Base-by-base conservation (phyloP, 2,888 invertebrate species). In the Xestia sexstrigata region DNA sequence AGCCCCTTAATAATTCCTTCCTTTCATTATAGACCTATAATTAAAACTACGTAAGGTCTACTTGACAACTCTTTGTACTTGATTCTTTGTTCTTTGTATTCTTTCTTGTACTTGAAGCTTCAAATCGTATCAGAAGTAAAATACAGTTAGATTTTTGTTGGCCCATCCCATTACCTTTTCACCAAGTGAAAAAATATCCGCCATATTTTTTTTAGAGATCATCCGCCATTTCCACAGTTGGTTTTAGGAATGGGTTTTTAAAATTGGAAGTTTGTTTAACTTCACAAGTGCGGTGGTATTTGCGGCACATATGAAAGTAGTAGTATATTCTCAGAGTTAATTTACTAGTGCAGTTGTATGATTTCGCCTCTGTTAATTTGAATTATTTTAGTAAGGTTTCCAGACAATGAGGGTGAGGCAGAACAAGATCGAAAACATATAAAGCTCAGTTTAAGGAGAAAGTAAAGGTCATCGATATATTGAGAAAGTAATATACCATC, bases 131-230 rank as follows among this genome's bases (percentile, higher is more conserved):
- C 13, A 20, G 20, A 26, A 23, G 11, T 17, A 49, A 35, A 20
- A 49, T 26, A 52, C 11, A 8, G 23, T 17, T 39, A 15, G 15
- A 72, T 42, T 39, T 39, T 20, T 9, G 20, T 20, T 23, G 2
- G 26, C 11, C 20, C 23, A 30, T 42, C 3, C 20, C 23, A 6
- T 23, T 17, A 2, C 42, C 7, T 20, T 55, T 75, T 35, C 11
- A 39, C 15, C 39, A 0, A n/a, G 20, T 60, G 8, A 30, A 63
- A 68, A 77, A 70, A 62, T 42, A 68, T 23, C 13, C 52, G 13
- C 17, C 26, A 79, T 70, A 47, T 70, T 70, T 63, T 69, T 47
- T 23, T 70, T 30, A 47, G 17, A 47, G 45, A 62, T 78, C 45
- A 39, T 9, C 62, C 17, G 1, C 35, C 17, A 55, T 45, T 65